phyloP scores from a whole-genome alignment of 2,797 vertebrate species.

The Gila robusta region DNA sequence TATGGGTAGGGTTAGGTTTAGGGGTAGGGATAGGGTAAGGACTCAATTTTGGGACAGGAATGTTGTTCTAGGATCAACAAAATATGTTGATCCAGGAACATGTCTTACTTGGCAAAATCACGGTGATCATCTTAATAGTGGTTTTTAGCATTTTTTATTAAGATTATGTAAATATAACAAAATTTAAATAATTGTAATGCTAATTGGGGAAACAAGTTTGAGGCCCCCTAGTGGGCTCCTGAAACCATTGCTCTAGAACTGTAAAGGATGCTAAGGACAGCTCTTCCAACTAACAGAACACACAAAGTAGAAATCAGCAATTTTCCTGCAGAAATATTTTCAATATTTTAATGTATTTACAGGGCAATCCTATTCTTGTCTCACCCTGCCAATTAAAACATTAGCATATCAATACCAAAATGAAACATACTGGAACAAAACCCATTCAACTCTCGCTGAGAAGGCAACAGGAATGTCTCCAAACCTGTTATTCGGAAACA shows the following conservation, averaged over 20 bases:
- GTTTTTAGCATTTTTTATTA: background rate
- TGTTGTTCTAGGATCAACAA: too few species aligned
- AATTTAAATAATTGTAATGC: background rate
- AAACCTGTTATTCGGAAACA: constrained; percentile 43
- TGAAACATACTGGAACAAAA: constrained; percentile 33
- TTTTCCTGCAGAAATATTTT: constrained; percentile 30
- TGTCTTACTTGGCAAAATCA: too few species aligned
- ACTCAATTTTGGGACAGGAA: too few species aligned
- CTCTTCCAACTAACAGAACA: background rate
- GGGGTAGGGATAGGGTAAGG: too few species aligned
- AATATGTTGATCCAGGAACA: too few species aligned
- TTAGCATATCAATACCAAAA: constrained; percentile 52
- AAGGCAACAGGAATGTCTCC: constrained; percentile 40
- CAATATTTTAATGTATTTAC: constrained; percentile 48
- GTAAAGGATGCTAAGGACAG: constrained; percentile 7
- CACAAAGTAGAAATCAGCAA: constrained; percentile 25
- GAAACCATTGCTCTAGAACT: background rate
- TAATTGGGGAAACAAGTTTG: background rate
- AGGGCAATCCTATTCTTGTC: constrained; percentile 33
- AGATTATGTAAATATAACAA: background rate
- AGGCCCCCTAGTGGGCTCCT: background rate
- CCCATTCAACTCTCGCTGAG: constrained; percentile 13
- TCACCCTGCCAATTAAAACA: constrained; percentile 41
- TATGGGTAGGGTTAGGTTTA: too few species aligned
- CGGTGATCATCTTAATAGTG: too few species aligned